These are phyloP conservation scores for Plusia festucae DNA, from an alignment of 2,888 invertebrate genomes.

Conservation along the genomic window DNA sequence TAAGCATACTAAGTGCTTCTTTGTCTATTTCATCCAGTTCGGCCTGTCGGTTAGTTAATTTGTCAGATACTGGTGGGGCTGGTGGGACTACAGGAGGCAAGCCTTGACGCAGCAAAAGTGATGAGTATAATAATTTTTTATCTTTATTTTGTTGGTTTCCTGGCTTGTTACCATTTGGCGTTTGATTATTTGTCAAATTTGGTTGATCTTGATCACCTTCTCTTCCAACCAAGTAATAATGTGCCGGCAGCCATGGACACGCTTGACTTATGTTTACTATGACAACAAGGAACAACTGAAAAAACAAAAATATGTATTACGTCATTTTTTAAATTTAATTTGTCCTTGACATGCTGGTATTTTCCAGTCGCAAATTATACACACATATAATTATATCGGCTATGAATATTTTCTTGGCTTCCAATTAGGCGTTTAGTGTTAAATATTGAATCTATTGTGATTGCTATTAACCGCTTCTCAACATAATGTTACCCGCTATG, in stretches of 20 bases:
- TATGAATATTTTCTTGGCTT: background rate
- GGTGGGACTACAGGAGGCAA: too few relatives aligned
- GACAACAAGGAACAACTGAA: constrained; percentile 24
- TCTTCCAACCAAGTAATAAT: background rate
- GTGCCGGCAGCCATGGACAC: background rate
- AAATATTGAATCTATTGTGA: background rate
- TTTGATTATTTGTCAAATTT: background rate
- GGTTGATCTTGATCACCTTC: background rate
- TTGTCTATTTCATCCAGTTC: constrained; percentile 22
- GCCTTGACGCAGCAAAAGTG: background rate
- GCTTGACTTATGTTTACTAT: constrained; percentile 6
- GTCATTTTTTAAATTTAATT: background rate
- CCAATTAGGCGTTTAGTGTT: too few relatives aligned
- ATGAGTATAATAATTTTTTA: background rate
- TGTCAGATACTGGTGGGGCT: background rate
- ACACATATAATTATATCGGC: background rate
- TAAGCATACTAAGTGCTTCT: constrained; percentile 25
- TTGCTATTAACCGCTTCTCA: background rate
- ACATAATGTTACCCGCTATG: background rate
- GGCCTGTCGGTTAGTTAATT: background rate
- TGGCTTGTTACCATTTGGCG: background rate
- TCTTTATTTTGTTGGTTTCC: background rate
- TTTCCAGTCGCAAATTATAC: background rate
- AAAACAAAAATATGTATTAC: background rate
- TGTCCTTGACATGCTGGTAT: background rate